phyloP scores from a whole-genome alignment of 2,888 invertebrate species.

The Osmoderma eremita region DNA sequence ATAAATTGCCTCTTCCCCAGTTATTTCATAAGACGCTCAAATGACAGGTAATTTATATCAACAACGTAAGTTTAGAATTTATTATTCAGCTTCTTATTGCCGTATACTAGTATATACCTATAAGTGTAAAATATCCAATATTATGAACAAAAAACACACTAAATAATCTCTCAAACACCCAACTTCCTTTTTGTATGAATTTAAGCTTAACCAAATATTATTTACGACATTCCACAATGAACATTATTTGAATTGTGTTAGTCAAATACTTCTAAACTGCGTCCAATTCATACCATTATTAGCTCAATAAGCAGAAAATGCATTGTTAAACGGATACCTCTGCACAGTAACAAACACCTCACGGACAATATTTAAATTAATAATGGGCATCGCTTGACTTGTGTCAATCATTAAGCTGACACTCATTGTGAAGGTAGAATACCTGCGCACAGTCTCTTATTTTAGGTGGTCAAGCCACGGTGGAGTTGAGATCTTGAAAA shows the following conservation, averaged over 20 bases:
- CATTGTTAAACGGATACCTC: constrained; percentile 11
- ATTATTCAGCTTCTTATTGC: background rate
- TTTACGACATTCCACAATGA: no score
- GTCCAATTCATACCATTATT: background rate
- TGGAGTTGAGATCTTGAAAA: constrained; percentile 35
- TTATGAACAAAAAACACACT: no score
- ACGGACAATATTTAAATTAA: constrained; percentile 40
- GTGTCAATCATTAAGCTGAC: constrained; percentile 42
- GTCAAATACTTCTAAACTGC: no score
- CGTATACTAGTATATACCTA: background rate
- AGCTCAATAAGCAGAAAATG: constrained; percentile 24
- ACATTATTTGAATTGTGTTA: no score
- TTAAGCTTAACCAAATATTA: no score
- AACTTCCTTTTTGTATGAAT: no score
- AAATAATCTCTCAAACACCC: no score
- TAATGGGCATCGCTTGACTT: constrained; percentile 30
- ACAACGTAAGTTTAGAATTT: background rate
- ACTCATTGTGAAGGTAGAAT: constrained; percentile 30
- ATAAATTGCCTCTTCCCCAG: constrained; percentile 9
- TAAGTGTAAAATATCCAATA: no score
- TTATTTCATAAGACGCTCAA: constrained; percentile 37
- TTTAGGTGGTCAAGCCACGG: constrained; percentile 29
- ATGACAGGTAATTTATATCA: constrained; percentile 38
- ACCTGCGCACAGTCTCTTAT: constrained; percentile 34
- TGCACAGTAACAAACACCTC: constrained; percentile 24